Evolutionary conservation across 2,888 invertebrate species (phyloP).

Genomic region (Phaonia tiefii): DNA sequence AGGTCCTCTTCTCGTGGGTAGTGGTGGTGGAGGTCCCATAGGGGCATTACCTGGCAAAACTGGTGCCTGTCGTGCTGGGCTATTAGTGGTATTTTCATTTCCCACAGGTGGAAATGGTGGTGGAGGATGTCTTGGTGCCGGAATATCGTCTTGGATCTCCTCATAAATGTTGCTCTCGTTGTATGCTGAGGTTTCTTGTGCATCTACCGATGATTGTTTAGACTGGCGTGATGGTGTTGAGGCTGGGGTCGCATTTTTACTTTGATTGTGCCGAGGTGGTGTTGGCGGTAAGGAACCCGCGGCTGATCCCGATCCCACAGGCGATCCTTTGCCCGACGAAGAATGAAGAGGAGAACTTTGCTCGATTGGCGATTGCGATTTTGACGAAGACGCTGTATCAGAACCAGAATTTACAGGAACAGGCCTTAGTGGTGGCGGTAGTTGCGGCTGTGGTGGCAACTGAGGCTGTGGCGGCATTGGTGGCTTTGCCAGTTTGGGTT

Average conservation of each 20-base stretch:
- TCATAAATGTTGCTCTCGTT: conserved; percentile 81
- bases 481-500: conserved; percentile 73
- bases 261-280: conserved; percentile 75
- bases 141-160: conserved; percentile 83
- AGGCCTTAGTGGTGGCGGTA: conserved; percentile 59
- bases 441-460: conserved; percentile 68
- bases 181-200: conserved; percentile 57
- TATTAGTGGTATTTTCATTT: conserved; percentile 78
- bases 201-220: conserved; percentile 71
- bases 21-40: conserved; percentile 83
- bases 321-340: conserved; percentile 75
- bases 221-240: conserved; percentile 75
- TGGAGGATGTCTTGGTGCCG: conserved; percentile 83
- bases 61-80: conserved; percentile 58
- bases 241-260: conserved; percentile 74
- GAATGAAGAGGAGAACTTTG: conserved; percentile 70
- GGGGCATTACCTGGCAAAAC: conserved; percentile 73
- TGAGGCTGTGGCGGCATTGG: conserved; percentile 76
- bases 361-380: conserved; percentile 76
- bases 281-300: conserved; percentile 72
- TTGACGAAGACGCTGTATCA: conserved; percentile 73
- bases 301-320: conserved; percentile 67
- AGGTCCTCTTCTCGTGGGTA: conserved; percentile 81
- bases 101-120: conserved; percentile 82
- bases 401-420: conserved; percentile 52